Base-by-base conservation (phyloP, 23 tunicate species). In the Trididemnum nubilum region DNA sequence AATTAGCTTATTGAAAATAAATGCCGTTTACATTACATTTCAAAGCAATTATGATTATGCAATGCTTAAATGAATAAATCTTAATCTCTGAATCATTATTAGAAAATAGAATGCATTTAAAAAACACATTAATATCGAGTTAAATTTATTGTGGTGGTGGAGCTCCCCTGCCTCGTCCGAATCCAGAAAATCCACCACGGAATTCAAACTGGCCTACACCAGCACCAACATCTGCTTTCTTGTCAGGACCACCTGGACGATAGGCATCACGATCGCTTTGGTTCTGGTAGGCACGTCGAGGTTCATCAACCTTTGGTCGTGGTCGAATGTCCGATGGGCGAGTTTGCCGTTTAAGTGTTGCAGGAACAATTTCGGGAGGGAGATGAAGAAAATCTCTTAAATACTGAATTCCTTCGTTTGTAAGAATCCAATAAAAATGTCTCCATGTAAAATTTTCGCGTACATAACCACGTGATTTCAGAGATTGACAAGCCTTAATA, bases 291-390 rank as follows among this genome's bases (percentile, higher is more conserved):
- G 99, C 99, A 0, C 77, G 83, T 19, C 96, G 84, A 21, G 99
- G 88, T 26, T 74, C 90, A 72, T 83, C 96, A 51, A 90, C 96
- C 73, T 88, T 93, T 2, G 88, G 92, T 72, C 99, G 64, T 15
- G 92, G 82, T 57, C 96, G 49, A 36, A 25, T 65, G 26, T 94
- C 93, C 3, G 72, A 36, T 18, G 95, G 85, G 26, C 91, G 81
- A 15, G 89, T 51, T 58, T 89, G 96, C 27, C 95, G 72, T 72
- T 95, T 95, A 34, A 95, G 37, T n/a, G 99, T 95, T 22, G 92
- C 88, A 36, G 99, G 99, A 27, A 95, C 99, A 79, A 95, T 95
- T 60, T 95, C 99, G 25, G 99, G 89, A 3, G 99, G 99, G 27
- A 95, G 79, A 58, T 95, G 92, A 77, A 95, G 99, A 64, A 64